Conservation (phyloP, 2,888 invertebrate species). For the Athalia cordata region DNA sequence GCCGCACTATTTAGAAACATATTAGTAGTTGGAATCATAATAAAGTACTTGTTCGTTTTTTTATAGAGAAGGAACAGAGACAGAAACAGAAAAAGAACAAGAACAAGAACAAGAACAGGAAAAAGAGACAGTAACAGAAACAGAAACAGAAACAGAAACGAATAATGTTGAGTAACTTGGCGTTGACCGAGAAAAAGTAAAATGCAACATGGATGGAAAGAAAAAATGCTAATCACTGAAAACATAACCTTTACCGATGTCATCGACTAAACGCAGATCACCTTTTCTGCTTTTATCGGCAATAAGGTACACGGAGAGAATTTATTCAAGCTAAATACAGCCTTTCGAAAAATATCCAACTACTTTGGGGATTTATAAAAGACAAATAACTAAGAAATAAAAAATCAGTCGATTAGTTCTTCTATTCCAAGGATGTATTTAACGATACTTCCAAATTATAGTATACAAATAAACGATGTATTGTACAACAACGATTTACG, state of each 20-base stretch:
- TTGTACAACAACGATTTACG: slow-evolving; percentile 14
- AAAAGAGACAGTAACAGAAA: no score
- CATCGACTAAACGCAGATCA: not conserved
- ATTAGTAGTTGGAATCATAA: no score
- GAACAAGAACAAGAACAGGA: slow-evolving; percentile 19
- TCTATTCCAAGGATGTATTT: not conserved
- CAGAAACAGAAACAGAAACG: no score
- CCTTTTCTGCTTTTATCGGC: not conserved
- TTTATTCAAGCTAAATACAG: not conserved
- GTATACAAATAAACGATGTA: not conserved
- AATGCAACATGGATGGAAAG: not conserved
- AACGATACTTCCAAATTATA: not conserved
- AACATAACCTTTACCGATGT: not conserved
- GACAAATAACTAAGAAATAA: no score
- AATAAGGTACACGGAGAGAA: slow-evolving; percentile 4
- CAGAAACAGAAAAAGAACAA: slow-evolving; percentile 20
- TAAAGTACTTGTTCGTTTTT: no score
- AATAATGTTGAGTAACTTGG: no score
- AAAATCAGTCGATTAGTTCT: no score
- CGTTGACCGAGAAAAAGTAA: not conserved
- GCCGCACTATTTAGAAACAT: no score
- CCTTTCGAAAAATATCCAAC: not conserved
- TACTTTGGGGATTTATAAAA: no score
- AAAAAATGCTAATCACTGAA: not conserved
- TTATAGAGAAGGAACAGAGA: no score